Base-by-base conservation (phyloP, 2,888 invertebrate genomes). In the Eupithecia abbreviata region DNA sequence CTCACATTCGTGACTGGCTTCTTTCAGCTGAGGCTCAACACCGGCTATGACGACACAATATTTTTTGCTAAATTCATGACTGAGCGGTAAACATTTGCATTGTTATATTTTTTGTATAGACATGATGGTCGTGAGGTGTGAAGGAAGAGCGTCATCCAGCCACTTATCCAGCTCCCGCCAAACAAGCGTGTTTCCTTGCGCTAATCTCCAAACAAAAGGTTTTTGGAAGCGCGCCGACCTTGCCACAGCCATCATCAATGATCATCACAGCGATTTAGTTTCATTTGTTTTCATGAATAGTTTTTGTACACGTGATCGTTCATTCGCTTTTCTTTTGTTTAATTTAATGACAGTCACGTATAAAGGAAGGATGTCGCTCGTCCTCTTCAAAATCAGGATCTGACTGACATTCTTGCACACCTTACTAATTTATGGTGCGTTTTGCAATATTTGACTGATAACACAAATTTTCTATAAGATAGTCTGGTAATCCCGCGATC, bases 111-210 rank as follows among this genome's bases (percentile, higher is more conserved):
- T 88, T 86, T 88, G 84, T 82, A 79, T 86, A 84, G 87, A 87
- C 86, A 89, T 89, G 89, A 91, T 81, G 90, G 90, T 84, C 88
- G 85, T 86, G 85, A 84, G 85, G 87, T 88, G 85, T 84, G 82
- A 85, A 90, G 90, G 89, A 92, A 89, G 89, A 92, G 80, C 90
- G 87, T 90, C 90, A 93, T 90, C 88, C 89, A 90, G 89, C 87
- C 88, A 89, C 93, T 94, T 93, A 93, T 45, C 15, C 67, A n/a
- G 88, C 88, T 88, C 88, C 88, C 90, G 90, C 90, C 91, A 93
- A 92, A 93, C 91, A 91, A 86, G 88, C 95, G 93, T 95, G 88
- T 90, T 93, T 94, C 95, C 95, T 93, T 84, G 87, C 86, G 90
- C 89, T 83, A 91, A 89, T 87, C 86, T 85, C 84, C 84, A 90